A percentile compares a stretch with the other conserved stretches of the same genome.
Conservation (phyloP, 2,888 invertebrate species). For the Epistrophe eligans region DNA sequence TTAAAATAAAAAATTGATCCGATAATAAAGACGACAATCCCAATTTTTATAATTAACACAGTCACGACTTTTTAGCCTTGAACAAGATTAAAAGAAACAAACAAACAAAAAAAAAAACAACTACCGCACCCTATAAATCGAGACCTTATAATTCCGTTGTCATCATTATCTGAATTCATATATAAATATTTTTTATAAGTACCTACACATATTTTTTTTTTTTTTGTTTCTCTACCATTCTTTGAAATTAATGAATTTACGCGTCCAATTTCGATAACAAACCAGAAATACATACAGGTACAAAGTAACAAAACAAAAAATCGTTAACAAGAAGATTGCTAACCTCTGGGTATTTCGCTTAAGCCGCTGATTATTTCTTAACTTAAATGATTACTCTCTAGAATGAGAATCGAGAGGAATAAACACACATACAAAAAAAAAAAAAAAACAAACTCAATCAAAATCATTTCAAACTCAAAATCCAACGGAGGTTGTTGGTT, state of each 20-base stretch:
- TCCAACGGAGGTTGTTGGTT: not conserved
- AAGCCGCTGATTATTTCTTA: constrained; percentile 47
- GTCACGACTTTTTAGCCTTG: constrained; percentile 18
- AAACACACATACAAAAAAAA: not conserved
- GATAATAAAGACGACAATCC: not conserved
- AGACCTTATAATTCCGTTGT: not conserved
- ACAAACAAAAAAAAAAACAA: not conserved
- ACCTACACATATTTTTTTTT: constrained; percentile 34
- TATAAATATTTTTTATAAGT: not conserved
- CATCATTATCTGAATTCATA: constrained; percentile 2
- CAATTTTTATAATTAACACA: not conserved
- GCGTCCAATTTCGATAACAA: constrained; percentile 47
- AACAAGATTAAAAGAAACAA: constrained; percentile 6
- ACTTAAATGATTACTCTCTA: constrained; percentile 38
- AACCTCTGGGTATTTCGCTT: constrained; percentile 23
- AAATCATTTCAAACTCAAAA: constrained; percentile 28
- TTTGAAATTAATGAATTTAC: constrained; percentile 57
- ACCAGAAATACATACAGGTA: not conserved
- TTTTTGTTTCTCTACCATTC: constrained; percentile 25
- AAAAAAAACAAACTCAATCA: constrained; percentile 6
- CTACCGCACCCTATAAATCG: constrained; percentile 7
- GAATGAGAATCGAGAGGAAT: constrained; percentile 13
- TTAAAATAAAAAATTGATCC: too few relatives aligned
- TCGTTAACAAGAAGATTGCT: constrained; percentile 64
- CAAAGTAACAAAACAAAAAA: constrained; percentile 11